Evolutionary conservation across 2,888 invertebrate species (phyloP).

Genomic region (Erebia epiphron): DNA sequence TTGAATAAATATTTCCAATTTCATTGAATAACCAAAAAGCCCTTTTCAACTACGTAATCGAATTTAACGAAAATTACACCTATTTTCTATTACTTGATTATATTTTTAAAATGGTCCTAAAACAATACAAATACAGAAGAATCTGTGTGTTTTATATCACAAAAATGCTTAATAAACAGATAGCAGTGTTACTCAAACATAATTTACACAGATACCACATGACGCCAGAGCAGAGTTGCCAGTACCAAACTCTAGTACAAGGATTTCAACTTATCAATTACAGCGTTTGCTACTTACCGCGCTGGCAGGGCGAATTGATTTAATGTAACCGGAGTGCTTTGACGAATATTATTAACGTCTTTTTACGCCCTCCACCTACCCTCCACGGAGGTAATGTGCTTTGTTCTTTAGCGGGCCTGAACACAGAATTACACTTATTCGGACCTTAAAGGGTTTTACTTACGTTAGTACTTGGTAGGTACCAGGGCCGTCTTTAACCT

Average conservation of each 20-base stretch:
- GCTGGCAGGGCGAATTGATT: constrained; percentile 83
- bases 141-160: constrained; percentile 6
- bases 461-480: not conserved
- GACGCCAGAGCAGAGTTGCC: constrained; percentile 48
- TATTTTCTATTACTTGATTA: too few species aligned
- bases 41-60: too few species aligned
- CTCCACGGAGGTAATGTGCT: constrained; percentile 75
- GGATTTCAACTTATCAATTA: constrained; percentile 84
- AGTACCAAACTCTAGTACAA: constrained; percentile 79
- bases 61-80: too few species aligned
- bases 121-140: too few species aligned
- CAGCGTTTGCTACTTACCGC: constrained; percentile 83
- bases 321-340: constrained; percentile 84
- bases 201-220: constrained; percentile 41
- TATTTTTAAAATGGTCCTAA: too few species aligned
- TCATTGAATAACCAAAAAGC: too few species aligned
- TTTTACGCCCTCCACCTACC: constrained; percentile 78
- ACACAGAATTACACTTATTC: constrained; percentile 80
- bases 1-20: too few species aligned
- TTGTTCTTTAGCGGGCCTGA: constrained; percentile 78
- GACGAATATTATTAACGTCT: constrained; percentile 84
- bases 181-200: constrained; percentile 27
- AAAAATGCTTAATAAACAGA: constrained; percentile 22
- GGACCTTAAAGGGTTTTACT: constrained; percentile 45
- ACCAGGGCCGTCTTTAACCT: too few species aligned